phyloP scores from a whole-genome alignment of 2,113 vertebrate species.

The Opisthocomus hoazin region DNA sequence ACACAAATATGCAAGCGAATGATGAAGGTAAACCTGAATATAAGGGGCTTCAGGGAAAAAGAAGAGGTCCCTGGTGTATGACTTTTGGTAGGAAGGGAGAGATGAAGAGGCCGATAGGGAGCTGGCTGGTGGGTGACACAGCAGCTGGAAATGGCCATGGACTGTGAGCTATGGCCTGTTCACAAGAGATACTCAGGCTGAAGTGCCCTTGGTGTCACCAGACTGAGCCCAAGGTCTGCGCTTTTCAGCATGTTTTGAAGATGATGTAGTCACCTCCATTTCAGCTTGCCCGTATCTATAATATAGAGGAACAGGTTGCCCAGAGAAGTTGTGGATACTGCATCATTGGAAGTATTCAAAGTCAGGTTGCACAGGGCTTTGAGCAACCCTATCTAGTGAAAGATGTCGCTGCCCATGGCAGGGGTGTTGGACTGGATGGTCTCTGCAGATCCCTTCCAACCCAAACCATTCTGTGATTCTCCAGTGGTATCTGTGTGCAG shows the following conservation, averaged over 20 bases:
- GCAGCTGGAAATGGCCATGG: neutral
- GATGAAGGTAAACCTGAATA: neutral
- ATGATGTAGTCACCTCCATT: neutral
- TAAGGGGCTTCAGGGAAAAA: neutral
- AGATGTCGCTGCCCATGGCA: neutral
- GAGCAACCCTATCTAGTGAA: neutral
- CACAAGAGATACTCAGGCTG: neutral
- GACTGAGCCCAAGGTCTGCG: neutral
- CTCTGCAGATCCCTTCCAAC: no score
- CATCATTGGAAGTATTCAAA: neutral
- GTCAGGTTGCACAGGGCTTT: neutral
- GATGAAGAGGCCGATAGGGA: neutral
- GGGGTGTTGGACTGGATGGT: no score
- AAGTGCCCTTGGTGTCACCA: neutral
- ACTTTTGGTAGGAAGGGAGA: neutral
- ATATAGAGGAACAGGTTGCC: neutral
- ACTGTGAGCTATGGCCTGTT: neutral
- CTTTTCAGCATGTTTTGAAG: neutral
- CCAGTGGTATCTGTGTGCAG: no score
- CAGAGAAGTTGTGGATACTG: neutral
- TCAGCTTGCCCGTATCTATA: neutral
- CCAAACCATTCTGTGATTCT: no score
- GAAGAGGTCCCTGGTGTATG: neutral
- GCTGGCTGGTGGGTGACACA: neutral
- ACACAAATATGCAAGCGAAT: accelerated